A percentile compares a stretch with the other conserved stretches of the same genome.
These are phyloP conservation scores for Solenodon paradoxus DNA, from an alignment of 2,113 vertebrate species.

Conservation along the genomic window DNA sequence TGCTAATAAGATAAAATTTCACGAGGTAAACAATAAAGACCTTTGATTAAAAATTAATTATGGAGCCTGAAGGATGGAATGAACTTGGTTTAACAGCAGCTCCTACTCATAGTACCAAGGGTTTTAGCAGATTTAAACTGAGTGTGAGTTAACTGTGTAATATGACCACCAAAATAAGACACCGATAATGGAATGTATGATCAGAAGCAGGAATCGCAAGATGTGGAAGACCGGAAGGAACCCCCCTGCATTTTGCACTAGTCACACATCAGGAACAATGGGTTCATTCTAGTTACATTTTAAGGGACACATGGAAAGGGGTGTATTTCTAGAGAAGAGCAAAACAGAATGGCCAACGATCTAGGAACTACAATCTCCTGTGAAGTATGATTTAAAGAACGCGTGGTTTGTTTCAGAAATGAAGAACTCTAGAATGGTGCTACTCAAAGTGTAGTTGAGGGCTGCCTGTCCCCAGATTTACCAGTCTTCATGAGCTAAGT, in stretches of 20 bases:
- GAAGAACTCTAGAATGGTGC: not conserved
- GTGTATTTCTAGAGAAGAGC: not conserved
- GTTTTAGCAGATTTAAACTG: not conserved
- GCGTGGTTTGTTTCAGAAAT: not conserved
- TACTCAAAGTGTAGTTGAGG: not conserved
- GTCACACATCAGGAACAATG: not conserved
- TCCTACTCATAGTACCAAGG: not conserved
- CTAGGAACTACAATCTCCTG: not conserved
- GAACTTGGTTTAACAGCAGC: not conserved
- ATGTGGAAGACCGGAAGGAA: not conserved
- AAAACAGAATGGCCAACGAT: not conserved
- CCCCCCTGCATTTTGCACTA: not conserved
- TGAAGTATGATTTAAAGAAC: not conserved
- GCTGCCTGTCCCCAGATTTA: not conserved
- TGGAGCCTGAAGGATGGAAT: not conserved
- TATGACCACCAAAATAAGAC: not conserved
- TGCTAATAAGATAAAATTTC: not conserved
- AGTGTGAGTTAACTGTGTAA: not conserved
- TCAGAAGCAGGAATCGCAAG: not conserved
- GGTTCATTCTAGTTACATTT: not conserved
- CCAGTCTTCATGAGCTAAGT: not conserved
- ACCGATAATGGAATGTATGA: not conserved
- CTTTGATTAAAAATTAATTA: not conserved
- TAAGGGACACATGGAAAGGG: not conserved
- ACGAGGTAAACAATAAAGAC: not conserved